Evolutionary conservation across 1,140 invertebrate species (phyloP), one percentile per base, ranked within the genome.

Genomic region (Whitmania pigra): DNA sequence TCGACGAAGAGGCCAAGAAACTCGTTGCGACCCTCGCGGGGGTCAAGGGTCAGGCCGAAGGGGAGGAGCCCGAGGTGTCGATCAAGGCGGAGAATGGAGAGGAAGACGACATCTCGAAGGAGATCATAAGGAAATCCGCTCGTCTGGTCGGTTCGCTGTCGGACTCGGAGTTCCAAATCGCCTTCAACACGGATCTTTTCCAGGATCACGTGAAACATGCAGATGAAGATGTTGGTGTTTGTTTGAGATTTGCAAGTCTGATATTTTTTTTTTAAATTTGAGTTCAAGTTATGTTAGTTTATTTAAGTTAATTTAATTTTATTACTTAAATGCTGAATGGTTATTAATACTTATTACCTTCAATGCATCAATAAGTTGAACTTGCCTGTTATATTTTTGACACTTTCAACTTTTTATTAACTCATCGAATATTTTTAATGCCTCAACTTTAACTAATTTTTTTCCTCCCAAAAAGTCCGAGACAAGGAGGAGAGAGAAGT

Each of bases 141-240:
- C 81, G 86, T 17, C 89, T 91, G 55, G 93, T 97, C 22, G 92
- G 92, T 0, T 97, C 94, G 5, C 84, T 97, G 3, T 93, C 77
- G 77, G 79, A 90, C 87, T 54, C 78, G 71, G 93, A 97, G 82
- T 97, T 98, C 81, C 93, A 94, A 79, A 90, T 99, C 72, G 87
- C 93, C 68, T 99, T 99, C 82, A 99, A 99, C 84, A 93, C 96
- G 0, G 96, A 99, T 84, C 91, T 97, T 70, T 98, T 91, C 84
- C 97, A 94, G 9, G 89, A 91, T 0, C 92, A 92, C 72, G 94
- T 99, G 53, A 86, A 85, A 70, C 94, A 97, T 85, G 85, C 87
- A 22, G 87, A 90, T 76, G 81, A 86, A 29, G 83, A 86, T 72
- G 81, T 82, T 75, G 76, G 75, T 36, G 9, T 49, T 43, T 43